Evolutionary conservation across 2,113 vertebrate species (phyloP).

Genomic region (Crotalus helleri): DNA sequence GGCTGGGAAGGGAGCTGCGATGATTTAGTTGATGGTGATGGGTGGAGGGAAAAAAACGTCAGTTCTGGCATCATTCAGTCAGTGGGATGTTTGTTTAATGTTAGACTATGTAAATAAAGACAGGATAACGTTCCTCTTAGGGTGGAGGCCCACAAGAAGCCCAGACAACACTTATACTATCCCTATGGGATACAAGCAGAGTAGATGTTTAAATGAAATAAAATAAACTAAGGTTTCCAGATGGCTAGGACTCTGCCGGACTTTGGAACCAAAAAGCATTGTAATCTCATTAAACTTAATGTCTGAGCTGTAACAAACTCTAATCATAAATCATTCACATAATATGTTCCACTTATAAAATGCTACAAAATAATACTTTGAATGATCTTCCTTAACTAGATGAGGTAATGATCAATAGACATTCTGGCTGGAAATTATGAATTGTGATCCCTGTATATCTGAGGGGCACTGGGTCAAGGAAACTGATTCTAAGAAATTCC

Average conservation of each 20-base stretch:
- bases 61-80: slow-evolving; percentile 6
- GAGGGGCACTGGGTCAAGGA: neutral
- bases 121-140: slow-evolving; percentile 2
- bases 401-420: neutral
- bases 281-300: neutral
- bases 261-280: neutral
- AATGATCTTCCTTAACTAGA: neutral
- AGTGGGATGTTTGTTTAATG: slow-evolving; percentile 10
- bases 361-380: neutral
- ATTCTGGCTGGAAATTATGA: neutral
- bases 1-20: neutral
- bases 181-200: neutral
- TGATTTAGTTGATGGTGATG: neutral
- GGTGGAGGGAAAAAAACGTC: neutral
- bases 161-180: slow-evolving; percentile 19
- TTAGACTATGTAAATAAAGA: slow-evolving; percentile 21
- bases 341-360: neutral
- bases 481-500: neutral
- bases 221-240: slow-evolving; percentile 21
- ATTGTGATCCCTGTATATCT: neutral
- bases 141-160: neutral
- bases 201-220: slow-evolving; percentile 5
- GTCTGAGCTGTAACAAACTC: neutral
- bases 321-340: neutral
- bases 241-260: neutral